Evolutionary conservation across 2,888 invertebrate species (phyloP).

Genomic region (Calephelis perditalis): DNA sequence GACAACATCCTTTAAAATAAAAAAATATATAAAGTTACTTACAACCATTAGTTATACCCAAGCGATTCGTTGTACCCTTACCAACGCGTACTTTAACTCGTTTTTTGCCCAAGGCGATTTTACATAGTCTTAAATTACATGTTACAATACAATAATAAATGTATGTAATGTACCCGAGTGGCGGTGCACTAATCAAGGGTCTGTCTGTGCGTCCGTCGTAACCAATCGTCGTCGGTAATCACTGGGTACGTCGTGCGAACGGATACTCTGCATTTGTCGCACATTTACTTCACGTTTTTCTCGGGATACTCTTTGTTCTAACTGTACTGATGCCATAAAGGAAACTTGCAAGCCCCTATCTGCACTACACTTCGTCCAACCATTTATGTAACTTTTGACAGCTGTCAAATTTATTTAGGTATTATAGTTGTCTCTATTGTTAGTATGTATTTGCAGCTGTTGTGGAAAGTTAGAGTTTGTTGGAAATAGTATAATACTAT

Average conservation of each 20-base stretch:
- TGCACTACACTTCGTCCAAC: no score
- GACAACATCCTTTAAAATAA: no score
- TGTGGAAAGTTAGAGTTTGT: no score
- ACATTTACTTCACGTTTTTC: slow-evolving; percentile 23
- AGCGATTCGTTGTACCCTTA: background rate
- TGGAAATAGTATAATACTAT: no score
- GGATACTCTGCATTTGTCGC: slow-evolving; percentile 49
- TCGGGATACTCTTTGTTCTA: no score
- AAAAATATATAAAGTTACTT: no score
- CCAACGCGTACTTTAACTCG: background rate
- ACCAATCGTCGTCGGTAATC: slow-evolving; percentile 39
- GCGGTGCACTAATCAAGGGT: slow-evolving; percentile 30
- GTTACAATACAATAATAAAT: slow-evolving; percentile 15
- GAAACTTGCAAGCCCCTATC: no score
- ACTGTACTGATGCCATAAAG: no score
- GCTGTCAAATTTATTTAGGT: no score
- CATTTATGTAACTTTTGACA: no score
- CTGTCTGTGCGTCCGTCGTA: slow-evolving; percentile 20
- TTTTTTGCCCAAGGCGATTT: background rate
- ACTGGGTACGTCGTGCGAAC: slow-evolving; percentile 46
- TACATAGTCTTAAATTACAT: slow-evolving; percentile 7
- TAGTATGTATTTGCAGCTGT: no score
- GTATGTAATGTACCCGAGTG: slow-evolving; percentile 23
- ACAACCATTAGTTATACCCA: slow-evolving; percentile 14
- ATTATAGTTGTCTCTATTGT: no score